phyloP scores from a whole-genome alignment of 2,888 invertebrate genomes.

The Sinodicranocentrus sp. region DNA sequence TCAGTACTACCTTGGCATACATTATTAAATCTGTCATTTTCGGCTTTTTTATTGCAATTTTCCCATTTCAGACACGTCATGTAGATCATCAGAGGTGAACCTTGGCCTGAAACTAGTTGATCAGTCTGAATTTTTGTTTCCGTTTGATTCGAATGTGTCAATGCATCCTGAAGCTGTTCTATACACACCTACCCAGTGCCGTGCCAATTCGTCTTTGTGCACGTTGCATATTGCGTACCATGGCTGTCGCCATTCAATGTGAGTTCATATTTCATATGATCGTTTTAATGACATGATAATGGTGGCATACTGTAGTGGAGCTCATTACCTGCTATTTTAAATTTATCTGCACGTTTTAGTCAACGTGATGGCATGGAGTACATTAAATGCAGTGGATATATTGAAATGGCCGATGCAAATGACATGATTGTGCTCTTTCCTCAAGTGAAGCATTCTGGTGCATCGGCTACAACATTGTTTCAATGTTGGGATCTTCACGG shows the following conservation, averaged over 20 bases:
- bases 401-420: conserved; percentile 72
- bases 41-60: too few species aligned
- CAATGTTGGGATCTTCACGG: conserved; percentile 72
- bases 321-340: neutral
- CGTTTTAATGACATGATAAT: neutral
- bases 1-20: neutral
- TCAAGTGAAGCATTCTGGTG: conserved; percentile 63
- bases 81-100: conserved; percentile 54
- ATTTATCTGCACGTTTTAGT: conserved; percentile 50
- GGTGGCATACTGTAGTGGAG: neutral
- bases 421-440: conserved; percentile 69
- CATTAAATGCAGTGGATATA: conserved; percentile 70
- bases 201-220: conserved; percentile 60
- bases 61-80: conserved; percentile 51
- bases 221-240: conserved; percentile 69
- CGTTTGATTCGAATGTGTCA: conserved; percentile 53
- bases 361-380: conserved; percentile 72
- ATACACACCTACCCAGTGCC: conserved; percentile 66
- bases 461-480: conserved; percentile 50
- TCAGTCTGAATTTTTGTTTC: conserved; percentile 69
- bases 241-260: conserved; percentile 72
- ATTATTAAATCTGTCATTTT: neutral
- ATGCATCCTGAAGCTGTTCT: conserved; percentile 68
- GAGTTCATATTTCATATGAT: neutral
- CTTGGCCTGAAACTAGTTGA: conserved; percentile 61